Percentiles rank a stretch among this genome's conserved stretches.
Evolutionary conservation across 2,113 vertebrate genomes (phyloP).

Genomic region (Thunnus thynnus): DNA sequence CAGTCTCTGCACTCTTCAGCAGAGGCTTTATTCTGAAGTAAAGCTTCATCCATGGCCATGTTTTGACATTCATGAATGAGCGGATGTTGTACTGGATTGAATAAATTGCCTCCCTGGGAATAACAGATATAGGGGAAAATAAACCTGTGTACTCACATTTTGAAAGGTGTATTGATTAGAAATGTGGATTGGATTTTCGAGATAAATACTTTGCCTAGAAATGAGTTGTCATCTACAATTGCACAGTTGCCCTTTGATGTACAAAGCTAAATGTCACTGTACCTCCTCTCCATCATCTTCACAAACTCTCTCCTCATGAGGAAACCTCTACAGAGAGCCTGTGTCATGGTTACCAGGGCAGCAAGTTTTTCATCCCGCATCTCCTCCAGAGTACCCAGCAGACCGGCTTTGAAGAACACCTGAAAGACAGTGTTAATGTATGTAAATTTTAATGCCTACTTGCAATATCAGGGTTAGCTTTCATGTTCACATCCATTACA

Average conservation of each 20-base stretch:
- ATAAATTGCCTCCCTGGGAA: constrained; percentile 87
- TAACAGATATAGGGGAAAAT: neutral
- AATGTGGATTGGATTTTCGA: neutral
- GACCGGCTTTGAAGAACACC: constrained; percentile 97
- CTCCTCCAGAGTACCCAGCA: constrained; percentile 93
- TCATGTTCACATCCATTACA: neutral
- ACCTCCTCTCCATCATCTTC: constrained; percentile 84
- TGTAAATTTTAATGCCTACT: neutral
- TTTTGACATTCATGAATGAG: constrained; percentile 89
- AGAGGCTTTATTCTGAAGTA: constrained; percentile 88
- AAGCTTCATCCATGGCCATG: constrained; percentile 88
- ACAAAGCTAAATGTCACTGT: neutral
- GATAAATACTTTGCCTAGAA: neutral
- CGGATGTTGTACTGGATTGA: constrained; percentile 92
- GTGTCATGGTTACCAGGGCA: constrained; percentile 84
- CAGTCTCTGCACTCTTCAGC: constrained; percentile 87
- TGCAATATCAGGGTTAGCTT: neutral
- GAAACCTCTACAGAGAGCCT: constrained; percentile 81
- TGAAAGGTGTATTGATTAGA: neutral
- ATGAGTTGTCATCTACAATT: neutral
- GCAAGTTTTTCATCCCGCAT: constrained; percentile 96
- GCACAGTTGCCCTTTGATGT: neutral
- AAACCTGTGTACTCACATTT: neutral
- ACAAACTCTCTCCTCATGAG: constrained; percentile 84
- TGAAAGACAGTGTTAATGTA: constrained; percentile 58